These are phyloP conservation scores for Thalassophryne amazonica DNA, from an alignment of 2,797 vertebrate genomes.

Conservation along the genomic window DNA sequence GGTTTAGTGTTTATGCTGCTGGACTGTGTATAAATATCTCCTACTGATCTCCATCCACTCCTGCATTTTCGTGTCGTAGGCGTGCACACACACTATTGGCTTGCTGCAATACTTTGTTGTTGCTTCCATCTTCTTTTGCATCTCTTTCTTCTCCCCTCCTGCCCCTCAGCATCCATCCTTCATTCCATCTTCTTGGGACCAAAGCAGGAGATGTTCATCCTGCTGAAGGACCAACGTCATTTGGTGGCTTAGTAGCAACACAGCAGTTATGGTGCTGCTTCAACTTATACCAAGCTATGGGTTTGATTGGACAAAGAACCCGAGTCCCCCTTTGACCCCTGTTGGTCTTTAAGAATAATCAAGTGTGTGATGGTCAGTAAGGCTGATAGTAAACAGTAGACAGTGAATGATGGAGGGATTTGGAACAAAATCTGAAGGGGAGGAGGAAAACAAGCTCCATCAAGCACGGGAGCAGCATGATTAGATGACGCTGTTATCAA, in stretches of 20 bases:
- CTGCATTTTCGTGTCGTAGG: too few relatives aligned
- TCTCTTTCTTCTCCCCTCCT: neutral
- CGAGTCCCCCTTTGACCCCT: constrained; percentile 30
- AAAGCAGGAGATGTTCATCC: constrained; percentile 11
- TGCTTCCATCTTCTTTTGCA: constrained; percentile 11
- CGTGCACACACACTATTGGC: constrained; percentile 16
- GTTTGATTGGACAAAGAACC: constrained; percentile 39
- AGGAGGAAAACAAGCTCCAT: too few relatives aligned
- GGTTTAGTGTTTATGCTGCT: constrained; percentile 24
- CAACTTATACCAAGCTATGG: constrained; percentile 35
- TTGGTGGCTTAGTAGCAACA: constrained; percentile 46
- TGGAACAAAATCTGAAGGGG: constrained; percentile 1
- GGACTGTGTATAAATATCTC: constrained; percentile 38
- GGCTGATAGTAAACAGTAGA: constrained; percentile 8
- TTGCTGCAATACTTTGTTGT: constrained; percentile 14
- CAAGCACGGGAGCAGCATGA: constrained; percentile 5
- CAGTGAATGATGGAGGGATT: neutral
- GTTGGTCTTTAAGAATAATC: constrained; percentile 30
- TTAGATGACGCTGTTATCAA: constrained; percentile 31
- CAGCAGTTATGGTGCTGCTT: constrained; percentile 23
- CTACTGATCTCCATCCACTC: neutral
- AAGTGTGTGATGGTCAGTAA: constrained; percentile 17
- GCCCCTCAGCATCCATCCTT: constrained; percentile 24
- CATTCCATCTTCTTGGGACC: constrained; percentile 18
- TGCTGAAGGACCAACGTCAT: constrained; percentile 32